Evolutionary conservation across 1,140 invertebrate genomes (phyloP), one percentile per base, ranked within the genome.

Genomic region (Stenopsyche tienmushanensis): DNA sequence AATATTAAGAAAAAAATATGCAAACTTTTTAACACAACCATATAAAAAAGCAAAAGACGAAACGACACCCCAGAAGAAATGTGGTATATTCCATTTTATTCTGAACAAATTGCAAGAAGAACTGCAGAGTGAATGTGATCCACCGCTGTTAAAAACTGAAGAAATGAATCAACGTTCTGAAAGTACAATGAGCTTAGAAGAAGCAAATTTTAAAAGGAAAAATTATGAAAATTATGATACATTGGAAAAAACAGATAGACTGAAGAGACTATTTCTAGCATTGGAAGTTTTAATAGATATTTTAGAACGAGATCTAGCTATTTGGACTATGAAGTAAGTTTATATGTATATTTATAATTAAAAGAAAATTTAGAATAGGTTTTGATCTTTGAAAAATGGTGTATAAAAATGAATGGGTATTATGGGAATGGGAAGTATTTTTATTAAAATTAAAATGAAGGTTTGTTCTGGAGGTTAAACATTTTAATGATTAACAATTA

Each of bases 261-360:
- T 81, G 57, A 69, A 75, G 3, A 73, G 78, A 62, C 59, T 79
- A 13, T 75, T 81, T 72, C 66, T 72, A 25, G 73, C 78, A 47
- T 65, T 81, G 24, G 72, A 77, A 42, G 74, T 72, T 66, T 26
- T 76, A 17, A 70, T 79, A 52, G 71, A 77, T 70, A 58, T 81
- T 8, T 65, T 81, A 47, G 77, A 78, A 72, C 72, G 71, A 72
- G 77, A 80, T 72, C 69, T 80, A 42, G 74, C 72, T n/a, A 75
- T 79, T 62, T 78, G 77, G 76, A 71, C 74, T 62, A 73, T 73
- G 41, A 76, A 74, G 77, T 77, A 66, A 57, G 25, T 34, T 49
- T 44, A 52, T 62, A 62, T 62, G 34, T 39, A 45, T n/a, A 60
- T 60, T 44, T 39, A 9, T 57, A n/a, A n/a, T n/a, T n/a, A n/a